Conservation (phyloP, 2,797 vertebrate species). For the Anguilla pacifica region DNA sequence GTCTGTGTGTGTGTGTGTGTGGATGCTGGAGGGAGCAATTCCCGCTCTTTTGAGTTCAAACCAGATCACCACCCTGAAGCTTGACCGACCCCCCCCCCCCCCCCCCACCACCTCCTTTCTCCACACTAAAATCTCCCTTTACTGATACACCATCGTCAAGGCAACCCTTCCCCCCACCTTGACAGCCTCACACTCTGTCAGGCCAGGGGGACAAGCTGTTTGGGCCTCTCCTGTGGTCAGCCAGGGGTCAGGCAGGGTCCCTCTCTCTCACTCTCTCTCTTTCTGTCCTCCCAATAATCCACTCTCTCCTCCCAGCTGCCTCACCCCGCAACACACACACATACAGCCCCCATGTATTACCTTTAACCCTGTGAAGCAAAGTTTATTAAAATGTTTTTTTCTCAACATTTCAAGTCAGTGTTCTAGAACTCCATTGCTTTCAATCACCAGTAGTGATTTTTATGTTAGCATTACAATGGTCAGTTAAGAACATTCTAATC, state of each 20-base stretch:
- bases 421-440: too few relatives aligned
- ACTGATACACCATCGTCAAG: neutral
- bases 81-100: neutral
- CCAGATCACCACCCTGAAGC: neutral
- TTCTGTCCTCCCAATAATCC: neutral
- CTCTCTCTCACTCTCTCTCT: neutral
- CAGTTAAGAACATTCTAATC: too few relatives aligned
- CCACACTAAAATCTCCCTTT: neutral
- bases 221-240: neutral
- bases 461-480: too few relatives aligned
- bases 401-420: too few relatives aligned
- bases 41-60: slow-evolving; percentile 16
- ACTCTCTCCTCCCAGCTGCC: neutral
- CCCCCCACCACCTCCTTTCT: neutral
- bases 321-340: neutral
- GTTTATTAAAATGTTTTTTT: too few relatives aligned
- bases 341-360: neutral
- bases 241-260: neutral
- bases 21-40: neutral
- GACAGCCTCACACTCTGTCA: neutral
- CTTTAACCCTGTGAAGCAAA: neutral
- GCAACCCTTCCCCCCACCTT: neutral
- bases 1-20: neutral
- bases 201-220: neutral
- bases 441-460: too few relatives aligned